These are phyloP conservation scores for Cephalopholis sonnerati DNA, from an alignment of 2,113 vertebrate genomes.

Conservation along the genomic window DNA sequence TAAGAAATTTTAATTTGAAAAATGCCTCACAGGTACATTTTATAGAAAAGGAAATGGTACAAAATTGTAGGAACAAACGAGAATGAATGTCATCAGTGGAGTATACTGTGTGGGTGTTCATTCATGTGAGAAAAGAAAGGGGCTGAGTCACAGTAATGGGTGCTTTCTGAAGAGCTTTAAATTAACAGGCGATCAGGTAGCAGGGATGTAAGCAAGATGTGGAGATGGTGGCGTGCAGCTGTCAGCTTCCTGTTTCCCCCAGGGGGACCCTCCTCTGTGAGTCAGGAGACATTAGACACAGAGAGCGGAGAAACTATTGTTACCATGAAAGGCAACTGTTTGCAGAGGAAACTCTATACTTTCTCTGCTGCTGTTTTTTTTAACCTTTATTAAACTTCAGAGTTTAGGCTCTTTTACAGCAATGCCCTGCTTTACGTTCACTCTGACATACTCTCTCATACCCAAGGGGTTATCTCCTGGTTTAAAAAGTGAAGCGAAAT, in stretches of 20 bases:
- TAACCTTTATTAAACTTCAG: slow-evolving; percentile 13
- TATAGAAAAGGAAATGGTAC: not conserved
- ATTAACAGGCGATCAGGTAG: slow-evolving; percentile 40
- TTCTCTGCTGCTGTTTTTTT: not conserved
- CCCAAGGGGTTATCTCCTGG: too few species aligned
- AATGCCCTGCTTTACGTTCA: not conserved
- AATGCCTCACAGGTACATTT: not conserved
- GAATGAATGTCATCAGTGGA: not conserved
- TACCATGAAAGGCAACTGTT: slow-evolving; percentile 40
- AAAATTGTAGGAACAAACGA: not conserved
- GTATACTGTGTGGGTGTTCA: slow-evolving; percentile 13
- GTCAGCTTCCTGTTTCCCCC: slow-evolving; percentile 27
- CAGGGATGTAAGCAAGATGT: slow-evolving; percentile 28
- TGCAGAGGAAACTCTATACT: slow-evolving; percentile 35
- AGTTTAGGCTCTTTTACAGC: not conserved
- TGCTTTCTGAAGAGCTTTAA: slow-evolving; percentile 21
- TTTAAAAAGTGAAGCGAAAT: too few species aligned
- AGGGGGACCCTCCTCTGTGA: slow-evolving; percentile 4
- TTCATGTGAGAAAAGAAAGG: slow-evolving; percentile 14
- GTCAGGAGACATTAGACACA: slow-evolving; percentile 17
- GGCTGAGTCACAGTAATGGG: slow-evolving; percentile 11
- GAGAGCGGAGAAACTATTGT: slow-evolving; percentile 35
- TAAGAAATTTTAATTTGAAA: slow-evolving; percentile 18
- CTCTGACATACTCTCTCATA: not conserved
- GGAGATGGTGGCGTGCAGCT: slow-evolving; percentile 21